phyloP scores from a whole-genome alignment of 2,113 vertebrate species.

The Nesogale talazaci region DNA sequence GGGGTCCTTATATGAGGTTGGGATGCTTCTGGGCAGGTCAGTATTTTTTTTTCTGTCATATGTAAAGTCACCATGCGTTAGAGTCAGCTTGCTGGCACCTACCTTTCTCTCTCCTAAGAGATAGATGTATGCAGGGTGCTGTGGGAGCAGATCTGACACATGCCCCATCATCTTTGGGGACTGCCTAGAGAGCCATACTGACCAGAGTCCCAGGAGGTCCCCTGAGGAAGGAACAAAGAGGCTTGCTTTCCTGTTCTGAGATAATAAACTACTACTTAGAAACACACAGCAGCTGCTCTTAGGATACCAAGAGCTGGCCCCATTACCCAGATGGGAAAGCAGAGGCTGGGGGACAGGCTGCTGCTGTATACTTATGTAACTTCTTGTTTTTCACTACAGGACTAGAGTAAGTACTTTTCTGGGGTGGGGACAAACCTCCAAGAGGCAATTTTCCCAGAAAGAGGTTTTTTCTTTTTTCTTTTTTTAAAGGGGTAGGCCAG shows the following conservation, averaged over 20 bases:
- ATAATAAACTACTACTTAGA: background rate
- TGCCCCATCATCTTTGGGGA: no score
- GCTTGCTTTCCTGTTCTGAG: background rate
- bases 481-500: background rate
- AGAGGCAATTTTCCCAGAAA: conserved; percentile 28
- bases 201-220: background rate
- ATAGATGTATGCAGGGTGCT: background rate
- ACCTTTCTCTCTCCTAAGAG: background rate
- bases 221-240: background rate
- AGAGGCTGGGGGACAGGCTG: background rate
- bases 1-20: no score
- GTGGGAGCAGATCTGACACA: no score
- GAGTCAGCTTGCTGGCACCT: background rate
- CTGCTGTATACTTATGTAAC: no score
- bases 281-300: background rate
- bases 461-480: conserved; percentile 19
- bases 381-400: background rate
- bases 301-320: background rate
- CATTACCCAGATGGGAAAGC: conserved; percentile 19
- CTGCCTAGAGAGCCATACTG: background rate
- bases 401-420: background rate
- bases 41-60: background rate
- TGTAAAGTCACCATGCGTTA: background rate
- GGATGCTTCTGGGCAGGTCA: background rate
- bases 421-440: conserved; percentile 20